Evolutionary conservation across 2,113 vertebrate genomes (phyloP).

Genomic region (Gasterosteus nipponicus): DNA sequence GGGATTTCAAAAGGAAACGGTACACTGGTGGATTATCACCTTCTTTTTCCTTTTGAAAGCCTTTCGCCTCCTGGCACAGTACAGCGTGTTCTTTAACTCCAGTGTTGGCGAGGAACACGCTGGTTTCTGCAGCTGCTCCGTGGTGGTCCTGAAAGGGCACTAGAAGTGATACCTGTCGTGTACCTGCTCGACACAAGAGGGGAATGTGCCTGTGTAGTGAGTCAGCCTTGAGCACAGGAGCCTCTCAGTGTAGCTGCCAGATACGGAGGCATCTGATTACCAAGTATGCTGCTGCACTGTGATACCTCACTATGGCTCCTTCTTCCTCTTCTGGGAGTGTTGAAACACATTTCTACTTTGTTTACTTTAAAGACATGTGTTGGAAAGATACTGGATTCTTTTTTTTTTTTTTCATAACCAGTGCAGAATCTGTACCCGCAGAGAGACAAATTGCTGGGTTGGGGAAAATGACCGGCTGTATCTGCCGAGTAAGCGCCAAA

Average conservation of each 20-base stretch:
- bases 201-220: conserved; percentile 4
- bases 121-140: conserved; percentile 1
- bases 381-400: background rate
- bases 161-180: background rate
- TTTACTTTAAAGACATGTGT: conserved; percentile 1
- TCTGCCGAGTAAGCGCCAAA: conserved; percentile 3
- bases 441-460: conserved; percentile 24
- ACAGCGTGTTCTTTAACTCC: conserved; percentile 43
- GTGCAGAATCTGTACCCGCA: conserved; percentile 8
- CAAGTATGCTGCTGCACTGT: background rate
- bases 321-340: background rate
- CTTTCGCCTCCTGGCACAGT: conserved; percentile 25
- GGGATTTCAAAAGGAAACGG: conserved; percentile 30
- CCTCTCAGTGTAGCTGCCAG: conserved; percentile 5
- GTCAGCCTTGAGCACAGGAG: conserved; percentile 9
- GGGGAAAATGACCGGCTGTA: background rate
- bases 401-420: conserved; percentile 38
- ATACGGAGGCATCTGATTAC: background rate
- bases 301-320: background rate
- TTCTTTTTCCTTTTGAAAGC: conserved; percentile 5
- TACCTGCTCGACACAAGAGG: background rate
- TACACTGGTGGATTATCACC: conserved; percentile 32
- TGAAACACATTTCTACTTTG: conserved; percentile 1
- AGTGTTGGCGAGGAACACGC: background rate
- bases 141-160: background rate